A percentile compares a stretch with the other conserved stretches of the same genome.
These are phyloP conservation scores for Nowickia ferox DNA, from an alignment of 2,888 invertebrate species.

Conservation along the genomic window DNA sequence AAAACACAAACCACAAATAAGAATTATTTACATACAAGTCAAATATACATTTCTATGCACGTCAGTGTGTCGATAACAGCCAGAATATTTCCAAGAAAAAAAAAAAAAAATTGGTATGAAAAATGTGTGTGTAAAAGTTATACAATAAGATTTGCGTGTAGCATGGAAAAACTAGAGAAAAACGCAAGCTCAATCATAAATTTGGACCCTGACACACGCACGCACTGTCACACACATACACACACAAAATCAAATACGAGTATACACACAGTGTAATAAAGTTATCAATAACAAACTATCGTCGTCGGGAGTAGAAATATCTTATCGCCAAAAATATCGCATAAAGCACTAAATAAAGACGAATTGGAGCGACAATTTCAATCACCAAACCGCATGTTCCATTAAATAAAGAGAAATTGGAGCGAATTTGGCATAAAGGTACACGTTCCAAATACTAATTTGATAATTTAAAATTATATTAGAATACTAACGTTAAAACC, in stretches of 20 bases:
- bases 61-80: slow-evolving; percentile 31
- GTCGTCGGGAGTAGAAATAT: slow-evolving; percentile 52
- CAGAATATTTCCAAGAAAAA: neutral
- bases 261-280: neutral
- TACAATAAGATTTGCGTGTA: slow-evolving; percentile 44
- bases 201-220: slow-evolving; percentile 5
- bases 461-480: too few species aligned
- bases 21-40: slow-evolving; percentile 19
- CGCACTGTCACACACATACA: neutral
- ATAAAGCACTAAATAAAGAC: slow-evolving; percentile 7
- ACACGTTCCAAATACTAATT: too few species aligned
- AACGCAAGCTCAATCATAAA: slow-evolving; percentile 32
- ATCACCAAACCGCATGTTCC: too few species aligned
- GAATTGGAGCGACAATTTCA: neutral
- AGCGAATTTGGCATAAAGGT: too few species aligned
- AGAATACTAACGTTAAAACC: too few species aligned
- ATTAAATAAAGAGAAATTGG: too few species aligned
- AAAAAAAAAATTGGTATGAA: neutral
- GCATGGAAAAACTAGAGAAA: neutral
- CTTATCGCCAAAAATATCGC: slow-evolving; percentile 59
- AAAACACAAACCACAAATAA: neutral
- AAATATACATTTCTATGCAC: slow-evolving; percentile 7
- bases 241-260: neutral
- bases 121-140: neutral
- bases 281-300: slow-evolving; percentile 37